Base-by-base conservation (phyloP, 2,113 vertebrate genomes). In the Larimichthys crocea region DNA sequence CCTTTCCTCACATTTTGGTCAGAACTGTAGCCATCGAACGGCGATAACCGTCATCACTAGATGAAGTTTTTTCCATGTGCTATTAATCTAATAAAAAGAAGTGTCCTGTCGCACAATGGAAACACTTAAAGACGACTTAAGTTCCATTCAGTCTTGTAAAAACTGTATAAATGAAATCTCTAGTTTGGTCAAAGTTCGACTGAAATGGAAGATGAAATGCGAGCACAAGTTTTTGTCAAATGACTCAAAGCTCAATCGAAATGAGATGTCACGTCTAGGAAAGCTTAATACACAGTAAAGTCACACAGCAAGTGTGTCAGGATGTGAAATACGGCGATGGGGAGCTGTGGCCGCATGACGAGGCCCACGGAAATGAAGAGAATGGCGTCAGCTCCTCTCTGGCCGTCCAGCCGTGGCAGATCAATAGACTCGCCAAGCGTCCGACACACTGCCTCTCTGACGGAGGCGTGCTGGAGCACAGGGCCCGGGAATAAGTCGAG, bases 371-470 rank as follows among this genome's bases (percentile, higher is more conserved):
- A 88, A 87, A 89, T 76, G 59, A 84, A 78, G 76, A 95, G 94
- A 94, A 95, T 92, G 91, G 93, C 96, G 94, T 95, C 92, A 64
- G 93, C 94, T 94, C 93, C 94, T 96, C 91, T 93, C 91, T 89
- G 95, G 94, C 94, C 84, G 95, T 96, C 96, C 94, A 93, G 93
- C 96, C 96, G 91, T 88, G 92, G 89, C 85, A 75, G 97, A 99
- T 99, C 98, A 96, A 98, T 99, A 97, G 96, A 94, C 95, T 94
- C 94, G 95, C 96, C 95, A 96, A 96, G 96, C 96, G 95, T 97
- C 95, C 95, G 95, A 96, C 96, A 86, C 90, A 91, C 93, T 88
- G 78, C 82, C 87, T 80, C 74, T 73, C 76, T 26, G 75, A 67
- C 75, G 49, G 81, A 57, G 76, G 94, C 96, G 95, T 93, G 96